These are phyloP conservation scores for Podarcis raffonei DNA, from an alignment of 2,113 vertebrate species.

Conservation along the genomic window DNA sequence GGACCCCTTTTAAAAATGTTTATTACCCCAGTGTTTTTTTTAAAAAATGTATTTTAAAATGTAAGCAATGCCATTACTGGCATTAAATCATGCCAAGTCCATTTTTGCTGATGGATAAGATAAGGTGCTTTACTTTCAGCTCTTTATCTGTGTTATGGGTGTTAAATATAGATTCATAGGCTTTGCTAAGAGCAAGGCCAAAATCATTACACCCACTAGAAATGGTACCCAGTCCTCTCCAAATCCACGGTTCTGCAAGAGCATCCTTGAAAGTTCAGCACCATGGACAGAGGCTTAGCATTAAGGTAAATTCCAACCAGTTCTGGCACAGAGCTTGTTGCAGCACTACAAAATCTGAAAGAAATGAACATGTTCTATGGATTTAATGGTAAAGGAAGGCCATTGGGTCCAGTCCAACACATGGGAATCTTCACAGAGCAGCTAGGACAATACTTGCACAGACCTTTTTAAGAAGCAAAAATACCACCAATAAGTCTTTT, in stretches of 20 bases:
- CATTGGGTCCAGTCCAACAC: not conserved
- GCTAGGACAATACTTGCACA: no score
- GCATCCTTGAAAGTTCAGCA: not conserved
- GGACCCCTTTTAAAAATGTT: conserved; percentile 38
- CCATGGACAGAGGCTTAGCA: not conserved
- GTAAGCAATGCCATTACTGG: conserved; percentile 25
- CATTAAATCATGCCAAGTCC: conserved; percentile 13
- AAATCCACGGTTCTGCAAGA: not conserved
- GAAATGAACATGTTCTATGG: not conserved
- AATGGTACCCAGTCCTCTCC: not conserved
- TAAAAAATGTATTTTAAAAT: conserved; percentile 39
- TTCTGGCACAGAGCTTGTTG: not conserved
- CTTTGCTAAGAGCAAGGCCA: not conserved
- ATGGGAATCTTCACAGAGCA: not conserved
- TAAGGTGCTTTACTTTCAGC: conserved; percentile 26
- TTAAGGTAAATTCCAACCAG: rapidly evolving
- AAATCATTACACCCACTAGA: not conserved
- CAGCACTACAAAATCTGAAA: not conserved
- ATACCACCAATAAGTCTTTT: no score
- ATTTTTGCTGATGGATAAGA: conserved; percentile 41
- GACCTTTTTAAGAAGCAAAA: no score
- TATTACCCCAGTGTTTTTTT: conserved; percentile 31
- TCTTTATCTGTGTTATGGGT: conserved; percentile 5
- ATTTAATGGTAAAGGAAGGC: not conserved
- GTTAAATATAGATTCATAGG: conserved; percentile 19